Percentiles rank a stretch among this genome's conserved stretches.
Evolutionary conservation across 1,140 invertebrate genomes (phyloP).

Genomic region (Zophobas morio): DNA sequence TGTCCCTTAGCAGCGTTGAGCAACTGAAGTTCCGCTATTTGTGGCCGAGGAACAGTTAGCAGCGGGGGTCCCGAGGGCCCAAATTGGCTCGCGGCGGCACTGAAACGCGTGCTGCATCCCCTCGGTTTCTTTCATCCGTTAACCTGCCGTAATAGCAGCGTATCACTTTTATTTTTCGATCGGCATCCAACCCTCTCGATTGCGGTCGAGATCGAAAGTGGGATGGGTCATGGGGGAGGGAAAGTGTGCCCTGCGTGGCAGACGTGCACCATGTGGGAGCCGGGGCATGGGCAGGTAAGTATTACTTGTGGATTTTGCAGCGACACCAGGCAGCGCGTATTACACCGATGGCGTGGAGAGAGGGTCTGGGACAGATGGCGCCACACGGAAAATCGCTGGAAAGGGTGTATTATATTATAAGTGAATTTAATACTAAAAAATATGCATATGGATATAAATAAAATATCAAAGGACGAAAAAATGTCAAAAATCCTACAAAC

Average conservation of each 20-base stretch:
- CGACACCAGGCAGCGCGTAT: constrained; percentile 21
- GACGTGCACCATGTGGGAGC: constrained; percentile 36
- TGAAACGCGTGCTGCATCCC: not conserved
- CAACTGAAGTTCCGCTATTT: not conserved
- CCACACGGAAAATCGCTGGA: too few species aligned
- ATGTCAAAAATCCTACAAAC: too few species aligned
- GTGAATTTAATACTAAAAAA: too few species aligned
- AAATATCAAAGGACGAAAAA: too few species aligned
- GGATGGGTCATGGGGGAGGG: constrained; percentile 33
- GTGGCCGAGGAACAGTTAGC: not conserved
- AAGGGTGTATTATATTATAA: too few species aligned
- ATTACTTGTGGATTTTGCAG: constrained; percentile 37
- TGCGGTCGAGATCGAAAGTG: constrained; percentile 38
- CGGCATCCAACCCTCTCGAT: constrained; percentile 26
- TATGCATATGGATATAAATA: too few species aligned
- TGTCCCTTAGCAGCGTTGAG: not conserved
- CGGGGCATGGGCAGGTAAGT: constrained; percentile 32
- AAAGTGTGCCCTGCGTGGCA: constrained; percentile 36
- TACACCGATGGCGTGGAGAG: not conserved
- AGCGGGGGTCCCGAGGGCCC: not conserved
- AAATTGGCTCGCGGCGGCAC: not conserved
- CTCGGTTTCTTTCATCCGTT: constrained; percentile 8
- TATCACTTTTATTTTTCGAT: constrained; percentile 27
- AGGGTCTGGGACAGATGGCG: too few species aligned
- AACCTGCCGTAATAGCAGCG: constrained; percentile 5